Evolutionary conservation across 2,888 invertebrate genomes (phyloP), one percentile per base, ranked within the genome.

Genomic region (Polymixis flavicincta): DNA sequence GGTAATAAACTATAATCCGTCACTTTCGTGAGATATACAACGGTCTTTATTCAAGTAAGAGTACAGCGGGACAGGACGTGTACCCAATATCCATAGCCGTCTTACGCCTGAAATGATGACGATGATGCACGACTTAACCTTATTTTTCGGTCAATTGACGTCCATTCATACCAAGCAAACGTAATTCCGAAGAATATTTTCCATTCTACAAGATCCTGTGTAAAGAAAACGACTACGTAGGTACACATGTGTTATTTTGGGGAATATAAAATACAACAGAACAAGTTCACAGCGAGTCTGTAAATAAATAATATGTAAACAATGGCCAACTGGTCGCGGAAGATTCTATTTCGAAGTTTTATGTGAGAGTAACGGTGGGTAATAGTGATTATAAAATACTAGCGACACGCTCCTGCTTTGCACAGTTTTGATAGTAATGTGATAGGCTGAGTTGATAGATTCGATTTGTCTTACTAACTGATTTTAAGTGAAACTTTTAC

Each of bases 241-340:
- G 4, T 37, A 3, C 37, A 37, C 76, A 54, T 65, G 71, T n/a
- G 74, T 80, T 86, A 86, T 87, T 88, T 77, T 80, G 59, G 77
- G 76, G 69, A 74, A 74, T 69, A 81, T 84, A 86, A 84, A 87
- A 84, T 66, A 81, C 72, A 42, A 78, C 60, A 72, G 74, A 70
- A 78, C 83, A 82, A 77, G 82, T 84, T 80, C 72, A 87, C 72
- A 87, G 84, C 81, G 48, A 67, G 68, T 79, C 75, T 73, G 75
- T 76, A 65, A 82, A 85, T 87, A 75, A 77, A 85, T 82, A 83
- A 75, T 74, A 76, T 72, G 71, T 86, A 86, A 86, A 85, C 87
- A 86, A 82, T 82, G 61, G 71, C 67, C 50, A 76, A 76, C 73
- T 84, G 67, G 73, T 72, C 75, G 74, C 66, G 74, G 70, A 77